Conservation (phyloP, 2,113 vertebrate genomes). For the Ptyas mucosa region DNA sequence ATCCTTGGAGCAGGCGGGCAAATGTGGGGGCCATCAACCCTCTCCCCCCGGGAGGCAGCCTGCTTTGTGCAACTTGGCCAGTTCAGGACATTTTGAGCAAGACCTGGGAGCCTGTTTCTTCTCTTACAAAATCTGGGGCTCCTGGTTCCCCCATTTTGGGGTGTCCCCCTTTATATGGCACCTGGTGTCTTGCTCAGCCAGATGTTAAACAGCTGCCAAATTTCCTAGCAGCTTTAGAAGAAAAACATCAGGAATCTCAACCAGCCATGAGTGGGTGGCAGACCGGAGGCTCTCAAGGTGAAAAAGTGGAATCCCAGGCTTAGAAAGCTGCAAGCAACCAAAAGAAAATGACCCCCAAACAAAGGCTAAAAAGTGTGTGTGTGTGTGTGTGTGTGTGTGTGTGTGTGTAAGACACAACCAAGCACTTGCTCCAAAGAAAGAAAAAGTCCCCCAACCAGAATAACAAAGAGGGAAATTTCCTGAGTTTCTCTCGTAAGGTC, state of each 20-base stretch:
- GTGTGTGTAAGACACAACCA: neutral
- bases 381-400: neutral
- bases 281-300: neutral
- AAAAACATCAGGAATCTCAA: neutral
- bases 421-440: neutral
- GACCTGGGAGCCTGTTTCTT: neutral
- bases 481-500: neutral
- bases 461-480: neutral
- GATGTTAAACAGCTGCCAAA: neutral
- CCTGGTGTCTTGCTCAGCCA: neutral
- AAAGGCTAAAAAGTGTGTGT: neutral
- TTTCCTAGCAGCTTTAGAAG: neutral
- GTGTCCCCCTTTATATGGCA: neutral
- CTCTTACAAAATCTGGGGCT: too few species aligned
- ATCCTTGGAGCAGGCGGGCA: too few species aligned
- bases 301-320: neutral
- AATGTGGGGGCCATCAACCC: too few species aligned
- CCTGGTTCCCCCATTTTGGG: neutral
- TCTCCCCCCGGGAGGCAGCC: neutral
- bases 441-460: neutral
- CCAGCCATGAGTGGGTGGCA: neutral
- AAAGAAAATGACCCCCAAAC: neutral
- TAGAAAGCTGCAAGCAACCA: neutral
- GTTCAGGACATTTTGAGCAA: neutral
- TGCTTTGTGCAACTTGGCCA: neutral